Evolutionary conservation across 2,888 invertebrate species (phyloP).

Genomic region (Xestia xanthographa): DNA sequence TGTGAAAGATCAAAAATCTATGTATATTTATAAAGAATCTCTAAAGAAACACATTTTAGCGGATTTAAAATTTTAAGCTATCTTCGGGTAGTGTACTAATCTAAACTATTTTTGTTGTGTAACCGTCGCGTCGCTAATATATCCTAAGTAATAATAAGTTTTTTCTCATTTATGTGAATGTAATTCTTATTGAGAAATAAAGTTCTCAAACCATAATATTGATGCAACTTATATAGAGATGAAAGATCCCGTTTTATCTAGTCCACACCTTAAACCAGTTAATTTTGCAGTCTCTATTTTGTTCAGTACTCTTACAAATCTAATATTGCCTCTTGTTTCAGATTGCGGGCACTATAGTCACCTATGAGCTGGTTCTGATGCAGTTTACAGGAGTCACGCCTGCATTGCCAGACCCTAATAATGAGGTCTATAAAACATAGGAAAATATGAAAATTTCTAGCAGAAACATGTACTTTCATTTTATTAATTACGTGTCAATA

Average conservation of each 20-base stretch:
- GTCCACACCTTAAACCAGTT: not conserved
- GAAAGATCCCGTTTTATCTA: not conserved
- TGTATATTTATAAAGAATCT: too few species aligned
- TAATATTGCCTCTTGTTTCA: slow-evolving; percentile 46
- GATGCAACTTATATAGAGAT: not conserved
- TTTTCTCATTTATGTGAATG: too few species aligned
- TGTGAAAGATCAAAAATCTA: too few species aligned
- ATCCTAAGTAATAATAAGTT: too few species aligned
- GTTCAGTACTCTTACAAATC: not conserved
- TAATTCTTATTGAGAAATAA: too few species aligned
- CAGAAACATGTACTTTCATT: not conserved
- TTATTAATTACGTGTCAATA: not conserved
- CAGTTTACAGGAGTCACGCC: slow-evolving; percentile 82
- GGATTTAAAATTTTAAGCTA: too few species aligned
- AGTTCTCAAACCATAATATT: too few species aligned
- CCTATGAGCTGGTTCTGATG: slow-evolving; percentile 85
- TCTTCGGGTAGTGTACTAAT: too few species aligned
- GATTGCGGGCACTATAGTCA: slow-evolving; percentile 70
- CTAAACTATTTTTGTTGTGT: too few species aligned
- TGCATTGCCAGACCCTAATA: not conserved
- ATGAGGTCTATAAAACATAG: not conserved
- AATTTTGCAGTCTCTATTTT: not conserved
- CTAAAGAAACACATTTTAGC: too few species aligned
- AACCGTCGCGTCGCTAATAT: too few species aligned
- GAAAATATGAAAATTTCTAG: not conserved